Evolutionary conservation across 2,113 vertebrate genomes (phyloP).

Genomic region (Xenopus tropicalis): UCB_Xtro_10.0 CM004444.2:22152501-22153000

Average conservation of each 20-base stretch:
- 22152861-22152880: slow-evolving; percentile 65
- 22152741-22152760: slow-evolving; percentile 49
- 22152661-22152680: slow-evolving; percentile 44
- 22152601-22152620: neutral
- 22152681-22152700: slow-evolving; percentile 25
- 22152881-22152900: slow-evolving; percentile 51
- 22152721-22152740: slow-evolving; percentile 46
- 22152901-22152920: slow-evolving; percentile 49
- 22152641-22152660: slow-evolving; percentile 34
- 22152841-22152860: slow-evolving; percentile 60
- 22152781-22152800: slow-evolving; percentile 49
- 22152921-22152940: slow-evolving; percentile 48
- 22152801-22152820: slow-evolving; percentile 60
- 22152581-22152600: neutral
- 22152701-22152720: slow-evolving; percentile 46
- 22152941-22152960: slow-evolving; percentile 55
- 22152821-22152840: slow-evolving; percentile 74
- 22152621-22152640: slow-evolving; percentile 6
- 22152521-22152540: too few relatives aligned
- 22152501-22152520: too few relatives aligned
- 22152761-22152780: slow-evolving; percentile 56
- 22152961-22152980: slow-evolving; percentile 55
- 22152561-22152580: too few relatives aligned
- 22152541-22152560: too few relatives aligned
- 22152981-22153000: slow-evolving; percentile 55